A percentile compares a stretch with the other conserved stretches of the same genome.
Conservation (phyloP, 1,140 invertebrate species). For the Manduca sexta region DNA sequence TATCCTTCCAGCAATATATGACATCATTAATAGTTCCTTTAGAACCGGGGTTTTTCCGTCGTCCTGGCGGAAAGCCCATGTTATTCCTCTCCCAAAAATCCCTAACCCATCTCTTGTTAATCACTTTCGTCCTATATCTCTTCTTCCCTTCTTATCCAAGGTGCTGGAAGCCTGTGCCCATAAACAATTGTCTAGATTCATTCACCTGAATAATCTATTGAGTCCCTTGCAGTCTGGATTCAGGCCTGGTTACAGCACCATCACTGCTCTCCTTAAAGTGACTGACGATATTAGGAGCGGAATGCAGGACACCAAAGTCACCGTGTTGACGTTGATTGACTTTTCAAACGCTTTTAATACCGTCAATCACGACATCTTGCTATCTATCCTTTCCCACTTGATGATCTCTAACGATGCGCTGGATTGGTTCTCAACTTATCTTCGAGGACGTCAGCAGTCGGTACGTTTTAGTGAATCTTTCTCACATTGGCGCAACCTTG, state of each 20-base stretch:
- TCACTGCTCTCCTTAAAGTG: not conserved
- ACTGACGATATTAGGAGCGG: not conserved
- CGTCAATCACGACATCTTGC: not conserved
- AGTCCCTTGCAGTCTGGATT: not conserved
- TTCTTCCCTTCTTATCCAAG: slow-evolving; percentile 12
- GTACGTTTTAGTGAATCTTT: no score
- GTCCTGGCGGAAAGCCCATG: not conserved
- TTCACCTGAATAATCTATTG: not conserved
- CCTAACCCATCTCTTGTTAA: not conserved
- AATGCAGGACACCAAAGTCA: slow-evolving; percentile 1
- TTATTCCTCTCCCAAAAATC: slow-evolving; percentile 1
- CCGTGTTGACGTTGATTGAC: not conserved
- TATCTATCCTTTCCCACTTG: no score
- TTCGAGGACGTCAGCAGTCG: no score
- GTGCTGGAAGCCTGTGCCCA: slow-evolving; percentile 6
- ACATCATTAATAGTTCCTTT: slow-evolving; percentile 6
- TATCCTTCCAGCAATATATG: not conserved
- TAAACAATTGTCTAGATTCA: not conserved
- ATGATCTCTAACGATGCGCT: no score
- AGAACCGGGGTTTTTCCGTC: not conserved
- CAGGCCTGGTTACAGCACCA: not conserved
- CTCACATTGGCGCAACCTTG: no score
- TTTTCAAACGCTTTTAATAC: not conserved
- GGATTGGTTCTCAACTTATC: no score
- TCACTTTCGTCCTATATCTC: not conserved